Conservation (phyloP, 2,888 invertebrate species). For the Tinea semifulvella region DNA sequence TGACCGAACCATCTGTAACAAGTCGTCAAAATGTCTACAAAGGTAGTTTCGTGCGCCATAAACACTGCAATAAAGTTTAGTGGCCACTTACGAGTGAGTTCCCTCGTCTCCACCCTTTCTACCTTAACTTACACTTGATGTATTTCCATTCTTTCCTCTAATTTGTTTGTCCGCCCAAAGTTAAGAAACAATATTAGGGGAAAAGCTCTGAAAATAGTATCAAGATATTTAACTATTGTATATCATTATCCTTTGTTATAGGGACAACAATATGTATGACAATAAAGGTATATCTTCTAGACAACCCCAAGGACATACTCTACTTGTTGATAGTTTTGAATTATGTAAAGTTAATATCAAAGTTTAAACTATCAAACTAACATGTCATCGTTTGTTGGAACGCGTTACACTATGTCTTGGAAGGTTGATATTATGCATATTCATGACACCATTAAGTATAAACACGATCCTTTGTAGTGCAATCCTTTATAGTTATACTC, state of each 20-base stretch:
- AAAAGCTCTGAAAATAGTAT: slow-evolving; percentile 2
- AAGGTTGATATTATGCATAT: too few relatives aligned
- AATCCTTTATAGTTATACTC: too few relatives aligned
- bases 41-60: slow-evolving; percentile 38
- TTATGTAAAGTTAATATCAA: slow-evolving; percentile 1
- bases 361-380: slow-evolving; percentile 1
- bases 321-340: too few relatives aligned
- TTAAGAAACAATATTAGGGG: slow-evolving; percentile 1
- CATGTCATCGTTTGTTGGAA: neutral
- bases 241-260: too few relatives aligned
- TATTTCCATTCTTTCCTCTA: slow-evolving; percentile 6
- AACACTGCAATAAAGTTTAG: slow-evolving; percentile 57
- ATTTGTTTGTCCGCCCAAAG: slow-evolving; percentile 4
- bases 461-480: too few relatives aligned
- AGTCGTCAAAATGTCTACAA: slow-evolving; percentile 27
- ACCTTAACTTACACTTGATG: slow-evolving; percentile 10
- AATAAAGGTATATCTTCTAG: too few relatives aligned
- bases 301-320: too few relatives aligned
- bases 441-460: too few relatives aligned
- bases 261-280: too few relatives aligned
- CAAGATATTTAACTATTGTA: too few relatives aligned
- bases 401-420: neutral
- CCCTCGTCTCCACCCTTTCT: slow-evolving; percentile 20
- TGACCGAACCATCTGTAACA: slow-evolving; percentile 16
- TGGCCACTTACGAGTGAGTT: slow-evolving; percentile 43